Percentiles rank a stretch among this genome's conserved stretches.
Conservation (phyloP, 2,797 vertebrate species). For the Peromyscus melanophrys region DNA sequence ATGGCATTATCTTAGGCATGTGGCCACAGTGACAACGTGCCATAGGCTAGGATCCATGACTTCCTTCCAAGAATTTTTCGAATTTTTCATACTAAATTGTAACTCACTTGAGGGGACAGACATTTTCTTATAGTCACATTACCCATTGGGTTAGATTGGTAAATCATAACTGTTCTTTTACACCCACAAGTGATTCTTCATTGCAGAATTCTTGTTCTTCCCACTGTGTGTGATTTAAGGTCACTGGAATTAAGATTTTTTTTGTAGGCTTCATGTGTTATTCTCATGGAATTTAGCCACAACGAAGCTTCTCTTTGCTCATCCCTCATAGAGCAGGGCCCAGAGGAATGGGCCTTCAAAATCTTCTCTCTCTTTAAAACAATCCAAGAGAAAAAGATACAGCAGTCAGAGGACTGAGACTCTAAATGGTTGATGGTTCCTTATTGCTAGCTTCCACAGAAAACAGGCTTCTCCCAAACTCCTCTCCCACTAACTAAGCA, state of each 20-base stretch:
- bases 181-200: background rate
- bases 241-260: background rate
- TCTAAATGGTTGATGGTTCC: background rate
- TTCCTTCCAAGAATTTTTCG: slow-evolving; percentile 16
- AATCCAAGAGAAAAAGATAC: background rate
- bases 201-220: background rate
- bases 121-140: slow-evolving; percentile 38
- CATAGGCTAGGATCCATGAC: background rate
- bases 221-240: background rate
- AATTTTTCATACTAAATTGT: background rate
- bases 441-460: background rate
- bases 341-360: background rate
- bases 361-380: slow-evolving; percentile 34
- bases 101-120: background rate
- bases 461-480: slow-evolving; percentile 39
- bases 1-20: no score
- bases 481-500: slow-evolving; percentile 4
- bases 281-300: background rate
- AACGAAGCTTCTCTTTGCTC: background rate
- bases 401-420: background rate
- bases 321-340: background rate
- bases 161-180: slow-evolving; percentile 3
- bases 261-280: background rate
- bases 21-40: background rate
- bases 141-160: background rate